Conservation (phyloP, 2,888 invertebrate species). For the Perizoma affinitatum region DNA sequence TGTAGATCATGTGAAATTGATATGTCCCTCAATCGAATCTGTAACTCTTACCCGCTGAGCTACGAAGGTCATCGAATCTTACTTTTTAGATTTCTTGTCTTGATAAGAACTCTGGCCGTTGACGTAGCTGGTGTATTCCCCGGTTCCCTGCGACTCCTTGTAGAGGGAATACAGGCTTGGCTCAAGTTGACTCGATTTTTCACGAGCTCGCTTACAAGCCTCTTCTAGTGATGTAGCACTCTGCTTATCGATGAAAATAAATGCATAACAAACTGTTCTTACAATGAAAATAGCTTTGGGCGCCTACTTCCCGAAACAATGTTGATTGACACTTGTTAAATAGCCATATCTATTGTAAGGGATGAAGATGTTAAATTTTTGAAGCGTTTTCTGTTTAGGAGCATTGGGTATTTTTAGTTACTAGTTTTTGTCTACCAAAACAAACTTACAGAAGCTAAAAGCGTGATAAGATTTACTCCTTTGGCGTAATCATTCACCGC, state of each 20-base stretch:
- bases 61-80: slow-evolving; percentile 1
- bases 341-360: too few relatives aligned
- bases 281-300: too few relatives aligned
- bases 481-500: slow-evolving; percentile 46
- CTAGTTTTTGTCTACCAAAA: neutral
- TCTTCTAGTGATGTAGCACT: slow-evolving; percentile 54
- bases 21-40: too few relatives aligned
- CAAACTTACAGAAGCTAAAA: slow-evolving; percentile 55
- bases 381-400: too few relatives aligned
- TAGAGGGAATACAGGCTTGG: slow-evolving; percentile 66
- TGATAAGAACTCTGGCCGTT: slow-evolving; percentile 49
- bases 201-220: slow-evolving; percentile 43
- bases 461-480: slow-evolving; percentile 49
- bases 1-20: too few relatives aligned
- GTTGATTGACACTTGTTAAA: too few relatives aligned
- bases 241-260: slow-evolving; percentile 37
- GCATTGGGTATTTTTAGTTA: neutral
- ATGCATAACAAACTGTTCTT: too few relatives aligned
- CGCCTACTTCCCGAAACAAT: too few relatives aligned
- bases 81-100: slow-evolving; percentile 46
- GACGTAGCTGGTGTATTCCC: slow-evolving; percentile 54
- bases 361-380: too few relatives aligned
- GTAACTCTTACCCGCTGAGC: too few relatives aligned
- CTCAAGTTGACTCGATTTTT: slow-evolving; percentile 48
- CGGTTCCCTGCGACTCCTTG: slow-evolving; percentile 60